Evolutionary conservation across 2,113 vertebrate genomes (phyloP).

Genomic region (Chaetura pelagica): DNA sequence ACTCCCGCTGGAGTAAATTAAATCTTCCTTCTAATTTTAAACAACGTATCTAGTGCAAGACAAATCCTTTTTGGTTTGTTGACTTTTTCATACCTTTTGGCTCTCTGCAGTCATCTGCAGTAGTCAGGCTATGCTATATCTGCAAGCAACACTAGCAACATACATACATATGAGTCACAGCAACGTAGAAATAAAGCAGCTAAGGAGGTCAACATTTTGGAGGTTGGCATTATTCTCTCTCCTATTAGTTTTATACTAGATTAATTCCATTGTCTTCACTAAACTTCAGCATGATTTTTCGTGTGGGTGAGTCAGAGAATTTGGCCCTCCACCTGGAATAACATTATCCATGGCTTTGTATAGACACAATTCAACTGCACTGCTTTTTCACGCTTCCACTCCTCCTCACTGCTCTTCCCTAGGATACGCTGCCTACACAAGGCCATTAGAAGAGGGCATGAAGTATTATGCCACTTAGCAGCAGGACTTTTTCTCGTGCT

Average conservation of each 20-base stretch:
- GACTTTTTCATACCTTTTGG: background rate
- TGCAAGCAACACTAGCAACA: background rate
- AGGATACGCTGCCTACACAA: background rate
- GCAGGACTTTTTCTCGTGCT: background rate
- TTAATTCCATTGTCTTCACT: background rate
- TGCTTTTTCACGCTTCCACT: background rate
- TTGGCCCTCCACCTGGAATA: conserved; percentile 20
- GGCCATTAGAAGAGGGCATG: background rate
- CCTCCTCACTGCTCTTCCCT: background rate
- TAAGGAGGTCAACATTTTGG: background rate
- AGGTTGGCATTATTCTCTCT: background rate
- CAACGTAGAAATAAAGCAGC: background rate
- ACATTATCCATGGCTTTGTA: background rate
- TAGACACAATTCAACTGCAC: background rate
- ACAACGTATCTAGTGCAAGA: background rate
- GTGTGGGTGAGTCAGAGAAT: conserved; percentile 19
- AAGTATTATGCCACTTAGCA: background rate
- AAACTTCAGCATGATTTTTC: background rate
- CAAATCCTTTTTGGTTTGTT: background rate
- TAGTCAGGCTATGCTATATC: background rate
- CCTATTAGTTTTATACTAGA: background rate
- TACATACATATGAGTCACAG: background rate
- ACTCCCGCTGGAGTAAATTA: conserved; percentile 5
- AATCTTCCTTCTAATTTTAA: background rate
- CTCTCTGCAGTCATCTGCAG: background rate